These are phyloP conservation scores for Spodoptera frugiperda DNA, from an alignment of 1,140 invertebrate genomes.

Conservation along the genomic window DNA sequence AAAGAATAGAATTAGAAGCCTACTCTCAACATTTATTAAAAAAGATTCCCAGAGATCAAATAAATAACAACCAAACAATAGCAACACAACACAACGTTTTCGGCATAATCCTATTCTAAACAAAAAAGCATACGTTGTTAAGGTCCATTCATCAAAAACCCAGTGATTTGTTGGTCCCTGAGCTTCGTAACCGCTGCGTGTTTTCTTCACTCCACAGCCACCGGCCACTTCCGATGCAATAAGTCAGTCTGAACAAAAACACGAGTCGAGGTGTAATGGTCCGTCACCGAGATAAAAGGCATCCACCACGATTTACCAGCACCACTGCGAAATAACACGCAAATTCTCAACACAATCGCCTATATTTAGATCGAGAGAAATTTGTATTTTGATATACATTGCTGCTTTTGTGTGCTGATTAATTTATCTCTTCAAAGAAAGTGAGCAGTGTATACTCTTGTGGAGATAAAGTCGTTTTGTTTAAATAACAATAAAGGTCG, in stretches of 20 bases:
- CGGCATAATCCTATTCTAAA: not conserved
- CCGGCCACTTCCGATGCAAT: slow-evolving; percentile 41
- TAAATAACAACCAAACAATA: not conserved
- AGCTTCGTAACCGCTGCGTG: slow-evolving; percentile 5
- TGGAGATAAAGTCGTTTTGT: not conserved
- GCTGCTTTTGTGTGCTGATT: not conserved
- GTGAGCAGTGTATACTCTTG: not conserved
- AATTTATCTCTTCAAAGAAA: not conserved
- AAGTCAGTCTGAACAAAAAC: slow-evolving; percentile 52
- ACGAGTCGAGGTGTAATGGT: slow-evolving; percentile 48
- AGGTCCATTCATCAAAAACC: slow-evolving; percentile 5
- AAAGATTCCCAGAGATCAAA: not conserved
- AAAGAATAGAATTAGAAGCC: too few relatives aligned
- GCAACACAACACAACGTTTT: not conserved
- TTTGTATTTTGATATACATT: not conserved
- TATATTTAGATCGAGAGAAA: not conserved
- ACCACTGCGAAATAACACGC: slow-evolving; percentile 23
- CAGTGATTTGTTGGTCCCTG: slow-evolving; percentile 15
- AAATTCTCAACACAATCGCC: not conserved
- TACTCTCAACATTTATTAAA: too few relatives aligned
- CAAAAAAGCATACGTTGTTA: slow-evolving; percentile 1
- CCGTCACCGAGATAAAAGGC: slow-evolving; percentile 55
- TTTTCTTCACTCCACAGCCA: slow-evolving; percentile 3
- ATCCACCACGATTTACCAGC: slow-evolving; percentile 32
- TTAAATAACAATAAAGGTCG: not conserved